Conservation (phyloP, 2,113 vertebrate species). For the Oreotrochilus melanogaster region DNA sequence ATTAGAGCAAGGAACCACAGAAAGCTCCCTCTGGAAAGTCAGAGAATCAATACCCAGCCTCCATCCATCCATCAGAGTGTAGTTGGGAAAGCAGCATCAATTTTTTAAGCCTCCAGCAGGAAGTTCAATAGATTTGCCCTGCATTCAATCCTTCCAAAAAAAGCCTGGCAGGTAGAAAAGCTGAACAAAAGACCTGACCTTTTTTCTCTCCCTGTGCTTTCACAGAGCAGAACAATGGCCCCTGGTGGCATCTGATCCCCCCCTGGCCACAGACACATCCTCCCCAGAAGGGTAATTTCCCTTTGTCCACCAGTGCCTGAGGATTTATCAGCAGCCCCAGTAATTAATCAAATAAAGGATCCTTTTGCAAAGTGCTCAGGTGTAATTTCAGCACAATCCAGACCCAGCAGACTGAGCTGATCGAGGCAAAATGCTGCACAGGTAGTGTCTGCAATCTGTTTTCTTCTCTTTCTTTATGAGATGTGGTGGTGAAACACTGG, state of each 20-base stretch:
- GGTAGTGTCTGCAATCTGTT: neutral
- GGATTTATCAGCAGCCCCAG: neutral
- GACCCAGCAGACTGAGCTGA: neutral
- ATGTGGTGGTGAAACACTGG: too few relatives aligned
- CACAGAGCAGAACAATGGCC: neutral
- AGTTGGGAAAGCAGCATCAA: conserved; percentile 37
- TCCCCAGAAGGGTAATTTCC: neutral
- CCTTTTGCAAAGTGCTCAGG: conserved; percentile 15
- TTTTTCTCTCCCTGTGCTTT: neutral
- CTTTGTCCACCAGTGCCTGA: conserved; percentile 13
- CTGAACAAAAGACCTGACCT: conserved; percentile 49
- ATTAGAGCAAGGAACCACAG: neutral
- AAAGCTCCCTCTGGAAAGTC: neutral
- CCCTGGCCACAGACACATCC: neutral
- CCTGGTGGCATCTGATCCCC: neutral
- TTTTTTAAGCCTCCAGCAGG: conserved; percentile 51
- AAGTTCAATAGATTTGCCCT: conserved; percentile 39
- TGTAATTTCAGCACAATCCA: conserved; percentile 56
- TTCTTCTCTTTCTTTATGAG: neutral
- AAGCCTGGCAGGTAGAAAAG: neutral
- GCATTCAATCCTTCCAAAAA: neutral
- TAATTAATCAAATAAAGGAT: conserved; percentile 61
- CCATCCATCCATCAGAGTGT: neutral
- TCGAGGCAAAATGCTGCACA: neutral
- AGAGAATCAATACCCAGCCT: neutral